Base-by-base conservation (phyloP, 2,113 vertebrate genomes). In the Campylomormyrus tamandua region DNA sequence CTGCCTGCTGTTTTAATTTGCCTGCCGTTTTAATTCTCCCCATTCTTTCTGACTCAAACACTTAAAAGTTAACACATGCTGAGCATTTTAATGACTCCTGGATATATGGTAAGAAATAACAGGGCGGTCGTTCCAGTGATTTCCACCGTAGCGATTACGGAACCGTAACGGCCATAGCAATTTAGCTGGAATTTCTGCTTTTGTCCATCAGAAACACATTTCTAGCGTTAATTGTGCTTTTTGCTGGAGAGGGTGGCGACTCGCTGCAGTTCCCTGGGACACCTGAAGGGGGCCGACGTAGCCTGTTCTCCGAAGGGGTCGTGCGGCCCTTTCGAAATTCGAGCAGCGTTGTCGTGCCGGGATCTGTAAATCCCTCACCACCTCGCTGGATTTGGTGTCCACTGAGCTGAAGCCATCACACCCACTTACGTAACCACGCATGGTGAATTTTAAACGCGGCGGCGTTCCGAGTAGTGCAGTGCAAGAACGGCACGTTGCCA, bases 31-130 rank as follows among this genome's bases (percentile, higher is more conserved):
- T 45, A 62, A 88, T 42, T 74, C 24, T 11, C 35, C 19, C 56
- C 19, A 88, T 46, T 85, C 50, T 84, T 84, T 83, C 56, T 39
- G 10, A 46, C 35, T 88, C 58, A 46, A n/a, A 70, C 62, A 74
- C 21, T 84, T 85, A 62, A 89, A 89, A 89, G 88, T 56, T 62
- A 89, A 85, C 80, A 46, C 80, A 85, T 58, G 89, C 89, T 89
- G 77, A 46, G 89, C 80, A 89, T 85, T 89, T 83, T 89, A 89
- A 89, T 89, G 89, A 89, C 39, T 84, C 35, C 89, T 17, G 74
- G 49, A 89, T 27, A 45, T 19, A 58, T 48, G 9, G 77, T 83
- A 35, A 21, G 52, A 84, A 84, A 89, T 62, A 83, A 58, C 27
- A 84, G 52, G 42, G n/a, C 24, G 42, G 52, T 56, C 62, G 6